phyloP scores from a whole-genome alignment of 2,888 invertebrate species.

The Morpho deidamia region DNA sequence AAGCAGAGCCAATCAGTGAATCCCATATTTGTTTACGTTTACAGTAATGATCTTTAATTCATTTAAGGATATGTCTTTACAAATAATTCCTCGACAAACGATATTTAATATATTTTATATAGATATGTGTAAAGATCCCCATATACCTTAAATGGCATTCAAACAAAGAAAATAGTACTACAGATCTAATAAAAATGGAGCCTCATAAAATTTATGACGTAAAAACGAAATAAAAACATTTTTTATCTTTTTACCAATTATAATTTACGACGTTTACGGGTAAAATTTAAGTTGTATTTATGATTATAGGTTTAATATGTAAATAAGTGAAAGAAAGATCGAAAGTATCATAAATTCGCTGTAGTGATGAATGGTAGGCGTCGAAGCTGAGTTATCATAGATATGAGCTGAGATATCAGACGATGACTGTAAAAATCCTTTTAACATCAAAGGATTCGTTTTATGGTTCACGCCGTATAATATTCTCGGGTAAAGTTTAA shows the following conservation, averaged over 20 bases:
- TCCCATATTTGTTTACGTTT: neutral
- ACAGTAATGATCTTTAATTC: too few species aligned
- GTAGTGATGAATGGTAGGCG: conserved; percentile 50
- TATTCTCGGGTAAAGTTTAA: conserved; percentile 41
- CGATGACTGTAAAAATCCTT: conserved; percentile 56
- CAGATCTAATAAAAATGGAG: conserved; percentile 18
- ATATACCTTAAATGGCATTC: conserved; percentile 1
- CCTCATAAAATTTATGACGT: conserved; percentile 17
- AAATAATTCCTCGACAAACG: too few species aligned
- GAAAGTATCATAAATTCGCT: conserved; percentile 47
- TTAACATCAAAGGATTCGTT: conserved; percentile 56
- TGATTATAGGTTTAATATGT: conserved; percentile 18
- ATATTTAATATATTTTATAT: too few species aligned
- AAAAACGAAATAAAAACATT: conserved; percentile 21
- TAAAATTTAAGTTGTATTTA: conserved; percentile 12
- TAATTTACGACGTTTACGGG: conserved; percentile 17
- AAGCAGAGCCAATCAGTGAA: neutral
- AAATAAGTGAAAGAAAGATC: conserved; percentile 32
- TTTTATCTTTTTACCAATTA: conserved; percentile 15
- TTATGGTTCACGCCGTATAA: conserved; percentile 62
- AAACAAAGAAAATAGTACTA: conserved; percentile 9
- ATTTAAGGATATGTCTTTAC: too few species aligned
- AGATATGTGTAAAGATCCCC: neutral
- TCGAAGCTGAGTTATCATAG: conserved; percentile 32
- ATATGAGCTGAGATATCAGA: too few species aligned